A percentile compares a stretch with the other conserved stretches of the same genome.
These are phyloP conservation scores for Hippocampus zosterae DNA, from an alignment of 2,113 vertebrate species.

Conservation along the genomic window DNA sequence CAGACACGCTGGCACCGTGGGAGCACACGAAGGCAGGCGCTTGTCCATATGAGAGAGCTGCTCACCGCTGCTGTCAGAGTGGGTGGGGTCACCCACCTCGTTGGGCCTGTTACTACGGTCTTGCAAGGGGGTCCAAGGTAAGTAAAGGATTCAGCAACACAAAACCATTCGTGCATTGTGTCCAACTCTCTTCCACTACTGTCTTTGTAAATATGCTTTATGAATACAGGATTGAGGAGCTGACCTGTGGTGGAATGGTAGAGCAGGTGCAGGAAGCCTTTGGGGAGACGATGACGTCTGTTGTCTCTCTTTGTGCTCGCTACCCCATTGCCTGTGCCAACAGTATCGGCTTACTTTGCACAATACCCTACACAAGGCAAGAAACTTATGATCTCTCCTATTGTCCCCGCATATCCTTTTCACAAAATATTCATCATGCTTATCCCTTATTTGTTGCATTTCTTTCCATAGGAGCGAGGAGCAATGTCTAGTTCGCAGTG, in stretches of 20 bases:
- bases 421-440: background rate
- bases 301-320: conserved; percentile 93
- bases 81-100: conserved; percentile 91
- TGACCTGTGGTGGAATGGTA: conserved; percentile 97
- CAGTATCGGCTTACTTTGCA: conserved; percentile 94
- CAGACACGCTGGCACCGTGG: conserved; percentile 94
- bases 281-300: conserved; percentile 96
- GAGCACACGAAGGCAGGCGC: conserved; percentile 88
- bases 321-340: conserved; percentile 98
- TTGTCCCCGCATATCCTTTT: background rate
- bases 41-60: conserved; percentile 95
- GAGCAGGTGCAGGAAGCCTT: conserved; percentile 97
- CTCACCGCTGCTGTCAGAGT: conserved; percentile 92
- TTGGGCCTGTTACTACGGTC: conserved; percentile 95
- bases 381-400: background rate
- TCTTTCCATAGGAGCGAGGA: conserved; percentile 84
- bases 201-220: background rate
- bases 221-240: conserved; percentile 84
- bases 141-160: background rate
- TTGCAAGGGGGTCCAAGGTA: conserved; percentile 95
- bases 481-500: conserved; percentile 93
- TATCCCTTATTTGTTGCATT: background rate
- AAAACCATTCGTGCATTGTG: background rate
- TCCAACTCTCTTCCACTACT: background rate
- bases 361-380: conserved; percentile 94